Evolutionary conservation across 53 echinoderm and acorn worm species (phyloP).

Genomic region (Apostichopus leukothele): DNA sequence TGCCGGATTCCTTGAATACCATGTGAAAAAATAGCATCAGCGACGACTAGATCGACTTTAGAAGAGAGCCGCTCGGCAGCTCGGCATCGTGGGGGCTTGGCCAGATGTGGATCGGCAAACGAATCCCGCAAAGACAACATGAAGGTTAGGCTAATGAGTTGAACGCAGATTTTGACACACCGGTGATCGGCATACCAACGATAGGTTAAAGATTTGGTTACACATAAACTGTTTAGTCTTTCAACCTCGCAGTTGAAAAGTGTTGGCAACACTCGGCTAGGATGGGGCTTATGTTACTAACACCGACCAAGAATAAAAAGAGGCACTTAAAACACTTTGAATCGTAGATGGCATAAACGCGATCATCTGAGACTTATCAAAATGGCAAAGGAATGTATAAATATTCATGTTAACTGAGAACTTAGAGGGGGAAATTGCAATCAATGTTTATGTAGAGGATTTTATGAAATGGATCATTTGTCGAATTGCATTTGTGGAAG

Average conservation of each 20-base stretch:
- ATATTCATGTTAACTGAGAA: no score
- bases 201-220: background rate
- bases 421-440: no score
- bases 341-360: background rate
- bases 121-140: background rate
- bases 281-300: background rate
- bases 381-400: no score
- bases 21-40: conserved; percentile 40
- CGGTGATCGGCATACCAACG: background rate
- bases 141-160: background rate
- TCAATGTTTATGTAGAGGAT: no score
- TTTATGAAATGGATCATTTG: no score
- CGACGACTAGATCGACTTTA: background rate
- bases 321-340: background rate
- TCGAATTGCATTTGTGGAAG: no score
- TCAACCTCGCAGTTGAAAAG: background rate
- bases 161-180: background rate
- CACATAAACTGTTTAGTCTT: background rate
- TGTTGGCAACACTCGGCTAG: background rate
- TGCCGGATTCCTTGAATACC: conserved; percentile 46
- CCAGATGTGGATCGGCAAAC: background rate
- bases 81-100: background rate
- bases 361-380: no score
- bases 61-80: background rate
- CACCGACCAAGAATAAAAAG: conserved; percentile 1